Conservation (phyloP, 2,113 vertebrate species). For the Pelmatolapia mariae region DNA sequence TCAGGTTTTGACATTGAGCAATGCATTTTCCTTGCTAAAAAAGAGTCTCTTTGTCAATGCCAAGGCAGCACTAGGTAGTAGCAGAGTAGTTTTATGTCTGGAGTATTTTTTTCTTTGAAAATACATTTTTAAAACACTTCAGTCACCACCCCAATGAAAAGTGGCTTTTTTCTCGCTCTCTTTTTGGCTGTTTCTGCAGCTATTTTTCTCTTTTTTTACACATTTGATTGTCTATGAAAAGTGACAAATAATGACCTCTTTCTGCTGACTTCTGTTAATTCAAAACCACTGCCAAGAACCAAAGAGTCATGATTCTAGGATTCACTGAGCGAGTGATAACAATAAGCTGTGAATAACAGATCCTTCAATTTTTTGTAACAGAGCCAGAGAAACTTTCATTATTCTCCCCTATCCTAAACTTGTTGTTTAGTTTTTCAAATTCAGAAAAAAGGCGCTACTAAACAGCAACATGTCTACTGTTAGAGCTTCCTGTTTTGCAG, state of each 20-base stretch:
- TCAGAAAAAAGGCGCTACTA: background rate
- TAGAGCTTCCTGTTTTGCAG: background rate
- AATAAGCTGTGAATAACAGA: background rate
- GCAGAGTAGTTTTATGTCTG: background rate
- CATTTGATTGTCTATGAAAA: background rate
- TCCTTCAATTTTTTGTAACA: background rate
- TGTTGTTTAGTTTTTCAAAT: background rate
- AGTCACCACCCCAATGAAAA: background rate
- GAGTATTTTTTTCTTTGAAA: background rate
- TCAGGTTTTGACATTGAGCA: background rate
- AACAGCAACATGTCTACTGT: background rate
- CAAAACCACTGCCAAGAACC: background rate
- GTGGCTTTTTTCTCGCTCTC: fast-evolving
- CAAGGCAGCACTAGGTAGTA: background rate
- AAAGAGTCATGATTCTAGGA: background rate
- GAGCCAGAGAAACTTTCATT: background rate
- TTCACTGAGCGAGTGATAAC: background rate
- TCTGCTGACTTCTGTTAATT: background rate
- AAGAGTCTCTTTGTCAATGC: background rate
- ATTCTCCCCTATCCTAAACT: background rate
- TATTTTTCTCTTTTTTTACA: background rate
- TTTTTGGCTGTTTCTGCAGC: background rate
- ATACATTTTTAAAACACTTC: background rate
- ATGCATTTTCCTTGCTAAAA: background rate
- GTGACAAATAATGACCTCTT: background rate